Evolutionary conservation across 2,113 vertebrate genomes (phyloP).

Genomic region (Polypterus senegalus): DNA sequence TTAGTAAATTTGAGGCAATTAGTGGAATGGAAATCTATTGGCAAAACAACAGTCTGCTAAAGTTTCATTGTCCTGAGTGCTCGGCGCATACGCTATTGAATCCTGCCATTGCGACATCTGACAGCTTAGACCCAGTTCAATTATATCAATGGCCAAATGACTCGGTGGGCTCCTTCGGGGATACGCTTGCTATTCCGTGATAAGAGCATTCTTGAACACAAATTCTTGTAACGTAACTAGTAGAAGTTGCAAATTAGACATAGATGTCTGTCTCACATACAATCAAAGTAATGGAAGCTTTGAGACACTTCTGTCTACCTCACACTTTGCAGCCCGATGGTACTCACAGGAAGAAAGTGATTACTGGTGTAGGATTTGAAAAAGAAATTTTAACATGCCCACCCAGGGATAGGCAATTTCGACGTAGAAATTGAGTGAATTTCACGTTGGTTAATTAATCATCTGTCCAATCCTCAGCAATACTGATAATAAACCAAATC

Average conservation of each 20-base stretch:
- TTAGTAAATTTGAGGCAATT: slow-evolving; percentile 85
- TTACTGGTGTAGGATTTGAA: too few species aligned
- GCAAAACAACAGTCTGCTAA: slow-evolving; percentile 65
- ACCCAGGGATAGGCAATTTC: too few species aligned
- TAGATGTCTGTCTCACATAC: slow-evolving; percentile 77
- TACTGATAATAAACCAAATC: too few species aligned
- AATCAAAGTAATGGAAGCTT: slow-evolving; percentile 76
- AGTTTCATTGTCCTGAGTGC: slow-evolving; percentile 77
- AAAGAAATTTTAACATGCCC: too few species aligned
- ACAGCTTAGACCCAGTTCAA: slow-evolving; percentile 73
- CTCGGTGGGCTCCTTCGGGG: slow-evolving; percentile 82
- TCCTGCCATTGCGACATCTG: slow-evolving; percentile 49
- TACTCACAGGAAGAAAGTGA: slow-evolving; percentile 3
- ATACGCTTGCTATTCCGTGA: slow-evolving; percentile 90
- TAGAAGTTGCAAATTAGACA: slow-evolving; percentile 83
- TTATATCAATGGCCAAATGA: slow-evolving; percentile 87
- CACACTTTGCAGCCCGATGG: slow-evolving; percentile 66
- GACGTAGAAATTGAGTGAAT: too few species aligned
- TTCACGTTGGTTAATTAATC: too few species aligned
- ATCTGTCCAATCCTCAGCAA: too few species aligned
- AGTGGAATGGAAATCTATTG: slow-evolving; percentile 97
- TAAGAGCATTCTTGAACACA: slow-evolving; percentile 78
- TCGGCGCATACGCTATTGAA: slow-evolving; percentile 61
- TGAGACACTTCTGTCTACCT: slow-evolving; percentile 70
- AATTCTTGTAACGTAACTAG: slow-evolving; percentile 77